These are phyloP conservation scores for Trichonephila clavata DNA, from an alignment of 1,140 invertebrate species.

Conservation along the genomic window DNA sequence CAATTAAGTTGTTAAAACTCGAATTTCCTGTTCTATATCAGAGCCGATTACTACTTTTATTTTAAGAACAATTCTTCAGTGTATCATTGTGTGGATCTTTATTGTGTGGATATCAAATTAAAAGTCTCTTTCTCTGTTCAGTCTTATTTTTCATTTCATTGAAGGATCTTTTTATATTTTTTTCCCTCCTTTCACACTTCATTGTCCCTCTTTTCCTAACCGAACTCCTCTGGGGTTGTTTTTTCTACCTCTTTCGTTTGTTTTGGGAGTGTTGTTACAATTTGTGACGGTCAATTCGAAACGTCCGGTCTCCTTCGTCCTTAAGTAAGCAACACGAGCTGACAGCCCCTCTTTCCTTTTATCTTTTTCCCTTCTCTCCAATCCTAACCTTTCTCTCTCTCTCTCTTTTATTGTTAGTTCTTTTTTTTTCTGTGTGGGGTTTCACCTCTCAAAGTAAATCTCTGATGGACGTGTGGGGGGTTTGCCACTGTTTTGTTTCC, in stretches of 20 bases:
- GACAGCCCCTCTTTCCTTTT: not conserved
- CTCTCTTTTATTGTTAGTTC: not conserved
- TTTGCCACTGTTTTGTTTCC: constrained; percentile 10
- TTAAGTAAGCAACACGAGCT: constrained; percentile 20
- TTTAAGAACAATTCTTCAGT: no score
- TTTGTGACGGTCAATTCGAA: constrained; percentile 21
- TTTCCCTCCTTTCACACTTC: not conserved
- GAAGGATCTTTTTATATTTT: not conserved
- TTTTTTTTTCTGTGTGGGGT: no score
- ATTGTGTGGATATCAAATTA: not conserved
- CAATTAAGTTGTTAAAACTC: no score
- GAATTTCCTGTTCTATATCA: no score
- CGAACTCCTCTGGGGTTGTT: constrained; percentile 1
- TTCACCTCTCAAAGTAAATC: constrained; percentile 20
- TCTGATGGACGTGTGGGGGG: not conserved
- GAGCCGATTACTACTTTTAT: no score
- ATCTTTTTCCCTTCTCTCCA: not conserved
- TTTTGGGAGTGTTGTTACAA: constrained; percentile 26
- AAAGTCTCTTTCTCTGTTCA: not conserved
- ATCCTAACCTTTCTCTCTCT: not conserved
- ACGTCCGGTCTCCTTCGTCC: not conserved
- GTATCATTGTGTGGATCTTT: no score
- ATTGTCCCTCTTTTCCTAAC: not conserved
- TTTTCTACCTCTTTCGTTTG: not conserved
- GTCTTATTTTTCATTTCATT: not conserved